Evolutionary conservation across 2,797 vertebrate species (phyloP), one percentile per base, ranked within the genome.

Genomic region (Spondyliosoma cantharus): DNA sequence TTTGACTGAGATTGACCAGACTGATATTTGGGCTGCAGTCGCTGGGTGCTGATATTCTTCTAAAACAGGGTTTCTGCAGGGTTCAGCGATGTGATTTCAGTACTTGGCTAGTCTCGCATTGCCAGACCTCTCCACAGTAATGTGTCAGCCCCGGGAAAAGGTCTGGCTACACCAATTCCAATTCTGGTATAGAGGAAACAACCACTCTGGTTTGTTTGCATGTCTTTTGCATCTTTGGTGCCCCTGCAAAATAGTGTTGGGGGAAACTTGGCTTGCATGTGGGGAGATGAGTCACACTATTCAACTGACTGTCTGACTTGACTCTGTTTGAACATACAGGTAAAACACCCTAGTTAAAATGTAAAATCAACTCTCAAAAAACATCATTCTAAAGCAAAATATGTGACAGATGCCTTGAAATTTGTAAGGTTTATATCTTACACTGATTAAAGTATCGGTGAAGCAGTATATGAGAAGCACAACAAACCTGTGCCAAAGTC

Each of bases 401-500:
- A 9, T 3, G 13, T 9, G 27, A 29, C 48, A 57, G 61, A 52
- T 49, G 37, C 27, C 0, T 37, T 37, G 32, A 4, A 20, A 20
- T 49, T 22, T 32, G 32, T 19, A 17, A 12, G 3, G 2, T 37
- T 29, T 49, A n/a, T 11, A 42, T 72, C 8, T 15, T 48, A 61
- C n/a, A 61, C 29, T 20, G 22, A 83, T 64, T 62, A 62, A 71
- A 65, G 58, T 22, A 17, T 66, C 46, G 9, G 62, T 43, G 29
- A 3, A 45, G 64, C 43, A 5, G 42, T 8, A 24, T 2, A 37
- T 58, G 71, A 84, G 80, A 87, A 85, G 72, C 53, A 75, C 71
- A 83, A 75, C 84, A 81, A 72, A 67, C 63, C 5, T 14, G 43
- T 54, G 85, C 92, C 93, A 94, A 93, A 90, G 80, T 88, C 89